Base-by-base conservation (phyloP, 2,797 vertebrate species). In the Dermochelys coriacea region DNA sequence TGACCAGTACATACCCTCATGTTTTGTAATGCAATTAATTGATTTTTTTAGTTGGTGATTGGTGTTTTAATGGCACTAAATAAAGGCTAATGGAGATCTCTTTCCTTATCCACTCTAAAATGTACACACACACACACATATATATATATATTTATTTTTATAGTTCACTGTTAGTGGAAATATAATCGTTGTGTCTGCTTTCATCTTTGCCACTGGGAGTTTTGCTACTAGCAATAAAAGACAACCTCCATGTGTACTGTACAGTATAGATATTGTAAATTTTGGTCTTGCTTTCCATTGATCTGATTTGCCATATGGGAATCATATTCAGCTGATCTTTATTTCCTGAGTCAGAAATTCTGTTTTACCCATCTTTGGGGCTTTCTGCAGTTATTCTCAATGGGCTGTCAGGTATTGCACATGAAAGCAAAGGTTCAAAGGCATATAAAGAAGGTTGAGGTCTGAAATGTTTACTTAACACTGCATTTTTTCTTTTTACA, bases 261-360 rank as follows among this genome's bases (percentile, higher is more conserved):
- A 95, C 97, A 90, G 97, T 96, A 96, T 98, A 98, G 98, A 97
- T 97, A 97, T 96, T 98, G 97, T 98, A 98, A 98, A 98, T 98
- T 98, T 98, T 98, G 96, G 97, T 95, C 98, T 98, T 97, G 98
- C 96, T 98, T 98, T 96, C 95, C 98, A 98, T 98, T 98, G 98
- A 98, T 98, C 98, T 98, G 96, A 97, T 95, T 97, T 96, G 97
- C 97, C 98, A 96, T 98, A 94, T 98, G 98, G 98, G 98, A 98
- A 98, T 98, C 97, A 93, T 97, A 96, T 97, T 98, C 98, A 98
- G 98, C 98, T 98, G 98, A 98, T 98, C 97, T 98, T 98, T 98
- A 98, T 98, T 98, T 98, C 98, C 98, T 98, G 98, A 98, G 98
- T 98, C 98, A 98, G 98, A 98, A 98, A 98, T 98, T 98, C 98